Conservation (phyloP, 1,140 invertebrate genomes). For the Hylaeus volcanicus region DNA sequence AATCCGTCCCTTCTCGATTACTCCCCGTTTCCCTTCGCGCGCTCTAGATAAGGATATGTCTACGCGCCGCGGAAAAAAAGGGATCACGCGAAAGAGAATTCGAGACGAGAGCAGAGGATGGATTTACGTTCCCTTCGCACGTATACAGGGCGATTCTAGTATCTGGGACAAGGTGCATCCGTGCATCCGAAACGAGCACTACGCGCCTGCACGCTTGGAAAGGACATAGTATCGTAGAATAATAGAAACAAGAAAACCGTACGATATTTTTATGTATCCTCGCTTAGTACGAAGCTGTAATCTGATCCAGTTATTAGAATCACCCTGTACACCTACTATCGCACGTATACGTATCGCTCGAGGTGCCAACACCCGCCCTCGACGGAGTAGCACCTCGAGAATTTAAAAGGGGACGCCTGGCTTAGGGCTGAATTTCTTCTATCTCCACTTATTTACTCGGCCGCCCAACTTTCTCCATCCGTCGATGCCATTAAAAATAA, state of each 20-base stretch:
- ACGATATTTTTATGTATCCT: too few relatives aligned
- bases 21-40: conserved; percentile 7
- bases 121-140: conserved; percentile 65
- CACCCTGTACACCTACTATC: too few relatives aligned
- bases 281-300: too few relatives aligned
- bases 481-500: conserved; percentile 69
- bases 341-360: conserved; percentile 39
- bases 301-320: too few relatives aligned
- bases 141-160: not conserved
- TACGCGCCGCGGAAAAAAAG: conserved; percentile 29
- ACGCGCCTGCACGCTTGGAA: too few relatives aligned
- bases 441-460: conserved; percentile 63
- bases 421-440: conserved; percentile 61
- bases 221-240: too few relatives aligned
- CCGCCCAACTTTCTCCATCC: conserved; percentile 61
- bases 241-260: too few relatives aligned
- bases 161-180: too few relatives aligned
- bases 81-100: conserved; percentile 30
- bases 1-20: conserved; percentile 25
- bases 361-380: conserved; percentile 62
- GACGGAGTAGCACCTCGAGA: conserved; percentile 60
- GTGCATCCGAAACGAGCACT: too few relatives aligned
- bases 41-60: conserved; percentile 48
- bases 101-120: conserved; percentile 45
- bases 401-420: conserved; percentile 64